Percentiles rank a stretch among this genome's conserved stretches.
phyloP scores from a whole-genome alignment of 2,888 invertebrate species.

The Melipona bicolor region DNA sequence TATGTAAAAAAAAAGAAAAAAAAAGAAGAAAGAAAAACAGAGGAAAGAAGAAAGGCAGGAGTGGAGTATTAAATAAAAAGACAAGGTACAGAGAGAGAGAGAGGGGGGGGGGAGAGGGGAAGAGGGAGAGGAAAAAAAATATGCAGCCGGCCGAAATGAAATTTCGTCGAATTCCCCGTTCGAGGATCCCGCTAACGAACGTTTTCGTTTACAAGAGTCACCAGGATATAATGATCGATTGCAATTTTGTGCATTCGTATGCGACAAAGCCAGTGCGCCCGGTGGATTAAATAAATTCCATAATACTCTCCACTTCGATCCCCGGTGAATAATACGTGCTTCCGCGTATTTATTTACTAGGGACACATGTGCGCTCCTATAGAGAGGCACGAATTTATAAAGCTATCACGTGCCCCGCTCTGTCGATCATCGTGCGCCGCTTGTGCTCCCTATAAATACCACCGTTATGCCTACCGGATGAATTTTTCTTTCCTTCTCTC shows the following conservation, averaged over 20 bases:
- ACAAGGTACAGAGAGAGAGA: not conserved
- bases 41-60: too few species aligned
- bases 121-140: not conserved
- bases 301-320: conserved; percentile 77
- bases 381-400: conserved; percentile 68
- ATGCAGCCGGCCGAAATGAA: conserved; percentile 32
- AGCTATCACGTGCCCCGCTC: conserved; percentile 71
- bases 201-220: conserved; percentile 68
- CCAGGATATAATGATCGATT: conserved; percentile 76
- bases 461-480: not conserved
- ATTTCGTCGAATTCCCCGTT: conserved; percentile 46
- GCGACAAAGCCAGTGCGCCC: conserved; percentile 78
- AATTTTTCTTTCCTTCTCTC: not conserved
- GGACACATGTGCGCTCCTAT: conserved; percentile 42
- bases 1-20: not conserved
- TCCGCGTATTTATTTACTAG: conserved; percentile 71
- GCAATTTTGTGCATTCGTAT: conserved; percentile 77
- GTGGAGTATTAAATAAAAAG: too few species aligned
- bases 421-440: conserved; percentile 71
- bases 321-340: conserved; percentile 72
- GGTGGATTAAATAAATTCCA: conserved; percentile 81
- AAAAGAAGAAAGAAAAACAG: too few species aligned
- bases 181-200: conserved; percentile 60
- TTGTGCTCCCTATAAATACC: conserved; percentile 49
- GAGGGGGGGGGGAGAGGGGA: not conserved